Base-by-base conservation (phyloP, 2,113 vertebrate species). In the Apeltes quadracus region DNA sequence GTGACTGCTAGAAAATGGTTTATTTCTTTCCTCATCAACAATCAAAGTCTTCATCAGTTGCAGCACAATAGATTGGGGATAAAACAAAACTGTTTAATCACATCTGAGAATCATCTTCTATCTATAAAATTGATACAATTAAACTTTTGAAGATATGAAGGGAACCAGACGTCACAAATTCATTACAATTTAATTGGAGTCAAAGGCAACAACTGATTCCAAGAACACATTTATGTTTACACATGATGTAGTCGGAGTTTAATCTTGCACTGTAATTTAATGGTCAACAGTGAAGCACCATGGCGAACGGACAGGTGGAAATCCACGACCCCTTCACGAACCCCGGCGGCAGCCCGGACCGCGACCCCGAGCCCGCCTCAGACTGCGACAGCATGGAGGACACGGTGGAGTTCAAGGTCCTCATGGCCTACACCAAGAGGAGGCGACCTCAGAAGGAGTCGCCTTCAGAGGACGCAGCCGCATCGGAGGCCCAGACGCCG, bases 351-450 rank as follows among this genome's bases (percentile, higher is more conserved):
- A 6, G 3, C 16, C 15, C 34, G 1, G 20, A 39, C 8, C 3
- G 3, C 0, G n/a, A 58, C 7, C 8, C 1, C 0, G 8, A 50
- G 14, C 1, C 62, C 11, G 15, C 69, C 58, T 72, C 78, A 2
- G 66, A 43, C 4, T 0, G 14, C 0, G 65, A 41, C 6, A 50
- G 3, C 58, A 64, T 86, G 54, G 80, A 55, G 55, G 73, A 82
- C 70, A 74, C 69, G 3, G 15, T 63, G 66, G 93, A 94, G 84
- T 84, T 69, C 61, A 81, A 43, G 5, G 16, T 94, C 25, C 20
- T 94, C 1, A 82, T 73, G 90, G 89, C 84, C 1, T 94, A 90
- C 16, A 46, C 73, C 0, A 1, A 53, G 16, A 90, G 85, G 74
- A 83, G 90, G 34, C 53, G 39, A 1, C 75, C 59, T 0, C 7